phyloP scores from a whole-genome alignment of 2,888 invertebrate genomes.

The Amphimallon solstitiale region DNA sequence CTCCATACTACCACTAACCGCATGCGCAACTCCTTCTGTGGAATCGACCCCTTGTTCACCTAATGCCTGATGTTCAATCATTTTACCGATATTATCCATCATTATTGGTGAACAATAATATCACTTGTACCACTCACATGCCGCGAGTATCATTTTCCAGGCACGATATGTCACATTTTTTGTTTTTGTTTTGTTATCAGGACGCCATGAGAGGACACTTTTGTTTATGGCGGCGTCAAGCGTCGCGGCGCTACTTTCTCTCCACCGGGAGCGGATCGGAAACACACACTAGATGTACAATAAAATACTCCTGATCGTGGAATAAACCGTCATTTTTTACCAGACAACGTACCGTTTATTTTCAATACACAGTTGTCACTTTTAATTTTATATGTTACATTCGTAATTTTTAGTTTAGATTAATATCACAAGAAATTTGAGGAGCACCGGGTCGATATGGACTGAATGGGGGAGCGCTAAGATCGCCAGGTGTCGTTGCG shows the following conservation, averaged over 20 bases:
- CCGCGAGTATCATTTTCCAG: conserved; percentile 39
- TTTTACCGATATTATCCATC: conserved; percentile 71
- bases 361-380: conserved; percentile 34
- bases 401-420: conserved; percentile 47
- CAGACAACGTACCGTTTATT: background rate
- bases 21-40: conserved; percentile 63
- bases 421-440: conserved; percentile 49
- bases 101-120: conserved; percentile 50
- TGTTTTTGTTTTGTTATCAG: conserved; percentile 34
- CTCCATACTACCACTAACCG: conserved; percentile 59
- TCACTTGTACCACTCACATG: conserved; percentile 48
- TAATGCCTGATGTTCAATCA: conserved; percentile 69
- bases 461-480: conserved; percentile 63
- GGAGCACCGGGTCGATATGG: conserved; percentile 62
- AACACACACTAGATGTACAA: conserved; percentile 36
- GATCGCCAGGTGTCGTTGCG: conserved; percentile 64
- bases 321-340: conserved; percentile 3
- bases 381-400: conserved; percentile 44
- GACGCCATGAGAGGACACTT: conserved; percentile 50
- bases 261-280: background rate
- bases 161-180: conserved; percentile 31
- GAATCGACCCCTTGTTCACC: conserved; percentile 67
- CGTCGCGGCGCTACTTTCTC: conserved; percentile 48
- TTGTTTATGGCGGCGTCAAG: conserved; percentile 56
- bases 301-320: conserved; percentile 19